A percentile compares a stretch with the other conserved stretches of the same genome.
These are phyloP conservation scores for Microtus oregoni DNA, from an alignment of 2,113 vertebrate genomes.

Conservation along the genomic window DNA sequence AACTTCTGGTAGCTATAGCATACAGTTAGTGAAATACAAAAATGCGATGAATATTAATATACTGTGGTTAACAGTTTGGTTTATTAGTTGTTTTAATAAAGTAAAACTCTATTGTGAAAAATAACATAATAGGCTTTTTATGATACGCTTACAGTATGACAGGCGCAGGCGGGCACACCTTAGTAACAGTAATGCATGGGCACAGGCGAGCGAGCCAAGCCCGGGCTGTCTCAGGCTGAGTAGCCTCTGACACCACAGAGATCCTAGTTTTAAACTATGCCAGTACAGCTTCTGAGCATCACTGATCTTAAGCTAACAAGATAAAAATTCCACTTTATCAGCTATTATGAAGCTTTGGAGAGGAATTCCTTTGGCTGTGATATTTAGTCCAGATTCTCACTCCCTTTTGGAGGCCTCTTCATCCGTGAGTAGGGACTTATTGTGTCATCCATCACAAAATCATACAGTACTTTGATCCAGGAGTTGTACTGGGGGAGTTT, in stretches of 20 bases:
- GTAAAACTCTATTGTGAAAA: constrained; percentile 46
- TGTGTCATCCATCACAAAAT: constrained; percentile 96
- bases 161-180: not conserved
- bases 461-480: constrained; percentile 96
- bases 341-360: constrained; percentile 62
- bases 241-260: not conserved
- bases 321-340: constrained; percentile 51
- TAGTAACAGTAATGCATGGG: not conserved
- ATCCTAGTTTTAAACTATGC: accelerated
- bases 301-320: not conserved
- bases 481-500: constrained; percentile 95
- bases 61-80: constrained; percentile 51
- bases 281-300: not conserved
- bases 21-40: not conserved
- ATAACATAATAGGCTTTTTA: constrained; percentile 52
- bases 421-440: constrained; percentile 96
- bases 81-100: constrained; percentile 75
- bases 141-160: constrained; percentile 33
- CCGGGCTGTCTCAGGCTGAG: not conserved
- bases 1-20: not conserved
- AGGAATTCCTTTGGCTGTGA: constrained; percentile 23
- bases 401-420: constrained; percentile 94
- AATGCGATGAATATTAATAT: constrained; percentile 17
- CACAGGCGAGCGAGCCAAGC: not conserved
- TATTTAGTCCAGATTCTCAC: constrained; percentile 91